phyloP scores from a whole-genome alignment of 2,113 vertebrate species.

The Dinomys branickii region DNA sequence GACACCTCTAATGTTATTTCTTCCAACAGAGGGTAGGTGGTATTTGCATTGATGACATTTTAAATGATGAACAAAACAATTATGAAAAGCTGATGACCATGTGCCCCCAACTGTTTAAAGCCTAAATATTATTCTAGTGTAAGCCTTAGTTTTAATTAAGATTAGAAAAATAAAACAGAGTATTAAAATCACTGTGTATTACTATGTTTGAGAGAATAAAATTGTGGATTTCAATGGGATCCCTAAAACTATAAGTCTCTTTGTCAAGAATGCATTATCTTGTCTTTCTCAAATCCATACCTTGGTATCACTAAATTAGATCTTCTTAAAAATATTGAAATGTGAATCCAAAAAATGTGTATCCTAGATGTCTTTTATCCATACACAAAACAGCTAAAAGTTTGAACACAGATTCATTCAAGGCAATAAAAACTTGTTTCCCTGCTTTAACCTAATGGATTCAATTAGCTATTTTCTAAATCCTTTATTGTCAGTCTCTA shows the following conservation, averaged over 20 bases:
- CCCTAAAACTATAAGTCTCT: background rate
- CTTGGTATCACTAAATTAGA: constrained; percentile 28
- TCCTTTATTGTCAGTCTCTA: background rate
- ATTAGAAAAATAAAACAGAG: constrained; percentile 12
- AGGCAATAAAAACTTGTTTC: constrained; percentile 32
- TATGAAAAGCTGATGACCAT: background rate
- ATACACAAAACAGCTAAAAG: background rate
- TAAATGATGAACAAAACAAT: constrained; percentile 46
- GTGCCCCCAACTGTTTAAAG: background rate
- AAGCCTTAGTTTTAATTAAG: constrained; percentile 44
- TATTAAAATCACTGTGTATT: background rate
- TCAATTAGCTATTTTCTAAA: constrained; percentile 8
- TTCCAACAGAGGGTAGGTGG: background rate
- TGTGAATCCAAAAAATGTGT: background rate
- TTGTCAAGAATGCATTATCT: background rate
- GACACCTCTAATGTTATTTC: background rate
- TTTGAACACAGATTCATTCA: background rate
- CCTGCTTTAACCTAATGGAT: background rate
- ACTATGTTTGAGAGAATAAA: background rate
- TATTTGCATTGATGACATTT: constrained; percentile 40
- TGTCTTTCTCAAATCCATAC: background rate
- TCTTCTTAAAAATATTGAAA: background rate
- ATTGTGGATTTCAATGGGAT: constrained; percentile 23
- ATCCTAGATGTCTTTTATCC: background rate
- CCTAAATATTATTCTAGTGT: background rate